Conservation (phyloP, 2,888 invertebrate genomes). For the Imbricaverruca yamaguchii region DNA sequence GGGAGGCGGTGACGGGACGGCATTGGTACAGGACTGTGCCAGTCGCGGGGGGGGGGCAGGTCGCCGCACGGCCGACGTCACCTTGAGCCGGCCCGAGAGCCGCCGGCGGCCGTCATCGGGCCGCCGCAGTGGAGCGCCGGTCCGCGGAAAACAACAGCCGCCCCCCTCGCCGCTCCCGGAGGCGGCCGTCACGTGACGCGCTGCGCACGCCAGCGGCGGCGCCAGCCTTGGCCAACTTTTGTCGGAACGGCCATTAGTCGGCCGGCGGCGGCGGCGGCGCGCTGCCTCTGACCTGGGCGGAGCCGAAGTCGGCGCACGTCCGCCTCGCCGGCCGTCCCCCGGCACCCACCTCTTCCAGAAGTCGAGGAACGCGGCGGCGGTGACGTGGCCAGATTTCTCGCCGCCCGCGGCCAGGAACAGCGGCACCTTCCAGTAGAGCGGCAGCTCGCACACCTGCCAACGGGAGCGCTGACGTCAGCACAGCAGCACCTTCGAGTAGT, state of each 20-base stretch:
- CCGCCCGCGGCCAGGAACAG: conserved; percentile 79
- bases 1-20: too few species aligned
- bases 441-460: conserved; percentile 76
- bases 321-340: too few species aligned
- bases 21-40: too few species aligned
- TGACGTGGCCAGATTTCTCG: conserved; percentile 62
- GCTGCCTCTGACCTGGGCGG: not conserved
- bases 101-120: too few species aligned
- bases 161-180: not conserved
- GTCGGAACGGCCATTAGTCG: not conserved
- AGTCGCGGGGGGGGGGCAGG: too few species aligned
- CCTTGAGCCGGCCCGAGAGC: not conserved
- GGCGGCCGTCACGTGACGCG: not conserved
- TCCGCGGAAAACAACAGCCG: not conserved
- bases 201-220: not conserved
- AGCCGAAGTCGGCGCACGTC: too few species aligned
- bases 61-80: not conserved
- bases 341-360: conserved; percentile 82
- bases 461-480: conserved; percentile 47
- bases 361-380: conserved; percentile 73
- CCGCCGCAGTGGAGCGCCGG: not conserved
- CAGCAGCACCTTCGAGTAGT: conserved; percentile 96
- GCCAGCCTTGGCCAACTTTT: conserved; percentile 3
- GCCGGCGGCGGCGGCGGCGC: not conserved
- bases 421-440: conserved; percentile 96